phyloP scores from a whole-genome alignment of 2,113 vertebrate species.

The Rhinolophus ferrumequinum region DNA sequence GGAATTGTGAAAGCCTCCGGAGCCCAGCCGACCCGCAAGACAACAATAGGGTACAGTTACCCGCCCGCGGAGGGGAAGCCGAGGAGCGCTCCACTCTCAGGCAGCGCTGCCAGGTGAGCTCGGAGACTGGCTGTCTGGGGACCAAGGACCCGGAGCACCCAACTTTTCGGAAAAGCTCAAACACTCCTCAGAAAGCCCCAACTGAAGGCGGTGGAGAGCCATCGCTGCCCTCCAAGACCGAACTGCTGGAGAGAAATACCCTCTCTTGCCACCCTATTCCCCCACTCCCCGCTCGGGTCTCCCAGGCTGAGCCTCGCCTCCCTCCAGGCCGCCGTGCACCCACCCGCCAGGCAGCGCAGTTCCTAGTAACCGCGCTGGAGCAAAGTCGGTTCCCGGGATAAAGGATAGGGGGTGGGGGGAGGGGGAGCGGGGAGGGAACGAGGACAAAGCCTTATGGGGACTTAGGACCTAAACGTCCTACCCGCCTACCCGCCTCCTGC shows the following conservation, averaged over 20 bases:
- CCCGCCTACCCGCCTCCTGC: background rate
- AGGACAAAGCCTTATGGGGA: slow-evolving; percentile 52
- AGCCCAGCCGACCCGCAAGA: slow-evolving; percentile 20
- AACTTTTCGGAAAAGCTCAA: slow-evolving; percentile 24
- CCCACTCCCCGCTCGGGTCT: too few relatives aligned
- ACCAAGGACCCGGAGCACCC: background rate
- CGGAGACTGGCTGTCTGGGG: background rate
- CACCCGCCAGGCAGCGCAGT: background rate
- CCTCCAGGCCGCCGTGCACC: background rate
- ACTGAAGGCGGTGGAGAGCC: background rate
- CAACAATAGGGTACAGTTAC: slow-evolving; percentile 72
- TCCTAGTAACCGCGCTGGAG: background rate
- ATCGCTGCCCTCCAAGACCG: background rate
- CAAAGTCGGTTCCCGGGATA: background rate
- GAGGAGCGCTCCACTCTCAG: background rate
- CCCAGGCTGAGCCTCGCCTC: background rate
- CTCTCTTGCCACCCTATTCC: background rate
- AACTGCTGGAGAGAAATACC: background rate
- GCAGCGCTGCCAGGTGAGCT: slow-evolving; percentile 50
- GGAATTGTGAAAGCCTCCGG: background rate
- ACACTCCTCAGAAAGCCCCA: background rate
- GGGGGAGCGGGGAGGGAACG: background rate
- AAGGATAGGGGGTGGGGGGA: background rate
- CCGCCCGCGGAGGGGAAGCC: background rate
- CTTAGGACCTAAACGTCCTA: background rate